Percentiles rank a stretch among this genome's conserved stretches.
These are phyloP conservation scores for Stenodema calcarata DNA, from an alignment of 2,888 invertebrate genomes.

Conservation along the genomic window DNA sequence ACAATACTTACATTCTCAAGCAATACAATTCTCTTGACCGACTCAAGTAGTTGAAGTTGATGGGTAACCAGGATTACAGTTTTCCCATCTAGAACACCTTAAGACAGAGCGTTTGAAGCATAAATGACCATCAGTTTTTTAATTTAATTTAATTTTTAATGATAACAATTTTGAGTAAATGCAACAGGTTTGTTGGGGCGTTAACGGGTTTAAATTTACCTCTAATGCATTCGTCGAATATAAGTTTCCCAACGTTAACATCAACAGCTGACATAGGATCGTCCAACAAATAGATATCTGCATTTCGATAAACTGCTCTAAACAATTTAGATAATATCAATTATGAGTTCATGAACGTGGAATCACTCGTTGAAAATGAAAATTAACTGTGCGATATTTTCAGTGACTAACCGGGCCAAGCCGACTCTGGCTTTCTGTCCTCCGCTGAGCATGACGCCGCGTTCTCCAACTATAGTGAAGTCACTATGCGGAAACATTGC, in stretches of 20 bases:
- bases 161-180: too few species aligned
- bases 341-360: not conserved
- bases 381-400: not conserved
- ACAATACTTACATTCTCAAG: not conserved
- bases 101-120: not conserved
- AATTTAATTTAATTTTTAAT: too few species aligned
- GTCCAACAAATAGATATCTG: slow-evolving; percentile 78
- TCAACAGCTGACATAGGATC: slow-evolving; percentile 84
- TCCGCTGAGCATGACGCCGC: slow-evolving; percentile 81
- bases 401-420: slow-evolving; percentile 71
- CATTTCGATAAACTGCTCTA: slow-evolving; percentile 77
- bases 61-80: not conserved
- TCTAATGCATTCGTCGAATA: slow-evolving; percentile 76
- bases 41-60: not conserved
- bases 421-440: slow-evolving; percentile 84
- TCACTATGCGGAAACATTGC: slow-evolving; percentile 78
- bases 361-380: not conserved
- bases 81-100: not conserved
- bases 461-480: slow-evolving; percentile 79
- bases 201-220: slow-evolving; percentile 53
- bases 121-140: too few species aligned
- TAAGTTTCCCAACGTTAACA: slow-evolving; percentile 74
- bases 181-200: too few species aligned
- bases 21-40: not conserved
- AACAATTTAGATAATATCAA: not conserved